These are phyloP conservation scores for Atractosteus spatula DNA, from an alignment of 2,113 vertebrate genomes.

Conservation along the genomic window DNA sequence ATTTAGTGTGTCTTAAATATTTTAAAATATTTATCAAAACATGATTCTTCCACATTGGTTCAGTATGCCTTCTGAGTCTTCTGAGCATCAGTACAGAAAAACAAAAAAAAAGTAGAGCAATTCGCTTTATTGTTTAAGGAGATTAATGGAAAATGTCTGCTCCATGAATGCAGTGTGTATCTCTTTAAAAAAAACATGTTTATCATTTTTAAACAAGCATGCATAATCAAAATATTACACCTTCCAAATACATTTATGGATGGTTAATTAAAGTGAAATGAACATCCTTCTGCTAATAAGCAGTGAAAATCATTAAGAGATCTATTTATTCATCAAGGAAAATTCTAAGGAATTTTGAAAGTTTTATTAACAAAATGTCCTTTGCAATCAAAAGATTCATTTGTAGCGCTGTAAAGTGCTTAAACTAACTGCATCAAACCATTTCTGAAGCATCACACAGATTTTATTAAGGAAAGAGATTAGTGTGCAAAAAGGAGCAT, in stretches of 20 bases:
- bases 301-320: not conserved
- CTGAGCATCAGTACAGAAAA: not conserved
- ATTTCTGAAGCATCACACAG: no score
- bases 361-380: not conserved
- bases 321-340: not conserved
- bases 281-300: not conserved
- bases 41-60: no score
- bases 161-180: not conserved
- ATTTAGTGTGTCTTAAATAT: no score
- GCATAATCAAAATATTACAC: not conserved
- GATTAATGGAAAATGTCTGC: not conserved
- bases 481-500: no score
- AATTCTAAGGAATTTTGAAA: not conserved
- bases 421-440: no score
- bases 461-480: no score
- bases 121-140: no score
- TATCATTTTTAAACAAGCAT: not conserved
- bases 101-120: not conserved
- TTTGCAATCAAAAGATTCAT: no score
- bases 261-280: not conserved
- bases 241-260: not conserved
- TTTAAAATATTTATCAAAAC: no score
- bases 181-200: not conserved
- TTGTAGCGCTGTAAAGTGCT: no score
- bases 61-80: no score